phyloP scores from a whole-genome alignment of 1,140 invertebrate species.

The Tenebrio molitor region DNA sequence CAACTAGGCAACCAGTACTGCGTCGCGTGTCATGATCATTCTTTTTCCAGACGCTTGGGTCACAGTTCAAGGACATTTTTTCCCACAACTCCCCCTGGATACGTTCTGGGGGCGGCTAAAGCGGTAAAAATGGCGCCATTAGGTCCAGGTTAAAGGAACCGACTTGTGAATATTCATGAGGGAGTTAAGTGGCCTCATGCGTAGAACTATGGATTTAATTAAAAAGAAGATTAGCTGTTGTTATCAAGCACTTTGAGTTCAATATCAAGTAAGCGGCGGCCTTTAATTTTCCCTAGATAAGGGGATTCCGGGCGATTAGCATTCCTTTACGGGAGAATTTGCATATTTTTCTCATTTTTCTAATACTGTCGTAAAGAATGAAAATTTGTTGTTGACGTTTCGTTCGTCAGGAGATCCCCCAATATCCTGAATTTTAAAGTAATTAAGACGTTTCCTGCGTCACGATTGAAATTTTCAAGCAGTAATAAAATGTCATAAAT shows the following conservation, averaged over 20 bases:
- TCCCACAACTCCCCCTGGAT: too few relatives aligned
- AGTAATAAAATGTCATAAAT: too few relatives aligned
- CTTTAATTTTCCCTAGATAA: slow-evolving; percentile 30
- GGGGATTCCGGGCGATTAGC: slow-evolving; percentile 17
- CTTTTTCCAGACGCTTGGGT: too few relatives aligned
- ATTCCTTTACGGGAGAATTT: slow-evolving; percentile 22
- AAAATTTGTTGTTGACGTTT: too few relatives aligned
- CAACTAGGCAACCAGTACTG: too few relatives aligned
- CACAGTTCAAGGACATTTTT: too few relatives aligned
- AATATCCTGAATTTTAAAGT: too few relatives aligned
- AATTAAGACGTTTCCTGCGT: too few relatives aligned
- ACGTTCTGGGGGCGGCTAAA: too few relatives aligned
- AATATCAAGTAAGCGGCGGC: slow-evolving; percentile 9
- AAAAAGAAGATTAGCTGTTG: slow-evolving; percentile 36
- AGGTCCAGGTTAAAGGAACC: slow-evolving; percentile 8
- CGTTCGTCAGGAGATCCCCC: too few relatives aligned
- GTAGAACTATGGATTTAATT: slow-evolving; percentile 39
- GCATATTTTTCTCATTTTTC: slow-evolving; percentile 17
- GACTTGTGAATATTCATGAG: slow-evolving; percentile 25
- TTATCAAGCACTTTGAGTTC: slow-evolving; percentile 31
- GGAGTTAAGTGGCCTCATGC: slow-evolving; percentile 25
- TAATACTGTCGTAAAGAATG: neutral
- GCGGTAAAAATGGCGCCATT: neutral
- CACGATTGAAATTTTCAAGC: too few relatives aligned
- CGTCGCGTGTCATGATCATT: too few relatives aligned